Base-by-base conservation (phyloP, 2,797 vertebrate genomes). In the Cephalopachus bancanus region DNA sequence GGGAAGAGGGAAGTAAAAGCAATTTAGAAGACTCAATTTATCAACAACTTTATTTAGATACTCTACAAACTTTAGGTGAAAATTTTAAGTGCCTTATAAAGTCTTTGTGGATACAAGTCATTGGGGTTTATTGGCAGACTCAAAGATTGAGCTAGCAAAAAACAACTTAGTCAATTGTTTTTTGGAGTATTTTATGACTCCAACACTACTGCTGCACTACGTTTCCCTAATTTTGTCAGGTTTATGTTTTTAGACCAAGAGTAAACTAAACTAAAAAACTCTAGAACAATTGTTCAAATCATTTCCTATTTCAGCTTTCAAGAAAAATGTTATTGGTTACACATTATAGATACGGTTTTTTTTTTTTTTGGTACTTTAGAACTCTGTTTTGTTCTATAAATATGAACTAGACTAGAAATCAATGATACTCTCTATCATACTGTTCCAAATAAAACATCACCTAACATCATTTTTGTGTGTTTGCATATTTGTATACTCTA, bases 11-110 rank as follows among this genome's bases (percentile, higher is more conserved):
- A 89, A 94, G 67, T 30, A 94, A 98, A 97, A 97, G 51, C 90
- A 95, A 17, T 76, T 88, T 83, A 97, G 83, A 97, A 97, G 95
- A 79, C 92, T 76, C 26, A 74, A 44, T 83, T 62, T 86, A 86
- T 97, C 98, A 98, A 94, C 91, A 97, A 2, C 3, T 71, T 83
- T 83, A 17, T 87, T 55, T 94, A 97, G 95, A 84, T 3, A 91
- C 14, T 76, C 3, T 78, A 4, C 28, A 51, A 69, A 60, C 20
- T 92, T 96, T 89, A 96, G 12, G 65, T 93, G 93, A 96, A 93
- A 91, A 94, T 89, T 95, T 88, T 10, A 92, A 62, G 92, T 87
- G 60, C 14, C 88, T 97, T 69, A 79, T 89, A 93, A 96, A 97
- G 14, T 53, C 7, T 94, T 57, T 37, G 55, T 74, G 90, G 83